Evolutionary conservation across 1,140 invertebrate genomes (phyloP), one percentile per base, ranked within the genome.

Genomic region (Lutraria rhynchaena): DNA sequence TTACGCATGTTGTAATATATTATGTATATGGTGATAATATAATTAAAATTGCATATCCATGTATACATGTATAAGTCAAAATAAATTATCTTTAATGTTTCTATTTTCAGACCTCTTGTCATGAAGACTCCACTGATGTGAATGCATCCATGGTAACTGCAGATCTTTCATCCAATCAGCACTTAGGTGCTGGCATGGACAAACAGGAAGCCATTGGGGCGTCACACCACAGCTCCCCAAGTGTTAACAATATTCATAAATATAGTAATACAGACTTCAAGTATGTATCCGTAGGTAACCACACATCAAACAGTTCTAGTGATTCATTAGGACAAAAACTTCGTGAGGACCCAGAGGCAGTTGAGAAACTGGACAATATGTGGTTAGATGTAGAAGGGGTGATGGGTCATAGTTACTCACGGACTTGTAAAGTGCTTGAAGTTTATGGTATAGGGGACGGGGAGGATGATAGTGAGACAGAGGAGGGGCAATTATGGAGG

Each of bases 401-500:
- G 1, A 89, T 89, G 88, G 51, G 82, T 13, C 55, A 65, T 35
- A 85, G 65, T 29, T 65, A 83, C 35, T 70, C 69, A 29, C 49
- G 61, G 19, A 82, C 87, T n/a, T 37, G 69, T 51, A 74, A 85
- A 67, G 83, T 78, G 69, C 78, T 89, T 61, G 71, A 85, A 80
- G 81, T 84, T 29, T 86, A 83, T 85, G 88, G 88, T 41, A 83
- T 89, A 24, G 87, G 86, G 4, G 86, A 87, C 9, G 86, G 84
- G 33, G 77, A 87, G 53, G 81, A 83, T 27, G 82, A 85, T 57
- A 85, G 85, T 73, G 87, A 89, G 22, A 84, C 81, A 29, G 84
- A 87, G 58, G 88, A 89, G 71, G 87, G 85, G 33, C 87, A 87
- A 22, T 78, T 88, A 27, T 88, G 88, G 88, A 67, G 83, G 58